Conservation (phyloP, 2,888 invertebrate species). For the Biston betularia region DNA sequence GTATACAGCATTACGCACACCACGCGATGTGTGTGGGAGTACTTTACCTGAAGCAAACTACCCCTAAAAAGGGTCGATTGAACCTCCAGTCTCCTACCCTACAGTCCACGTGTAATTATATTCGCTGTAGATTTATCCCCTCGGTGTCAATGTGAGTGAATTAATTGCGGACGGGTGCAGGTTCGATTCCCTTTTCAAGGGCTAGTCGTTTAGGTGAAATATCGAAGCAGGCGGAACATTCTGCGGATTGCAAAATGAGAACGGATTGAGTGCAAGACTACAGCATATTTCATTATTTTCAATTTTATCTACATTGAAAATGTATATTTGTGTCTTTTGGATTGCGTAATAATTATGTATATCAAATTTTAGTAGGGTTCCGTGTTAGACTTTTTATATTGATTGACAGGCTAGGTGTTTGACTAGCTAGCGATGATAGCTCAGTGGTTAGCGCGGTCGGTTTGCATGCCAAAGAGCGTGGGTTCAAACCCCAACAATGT, state of each 20-base stretch:
- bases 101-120: conserved; percentile 64
- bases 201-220: conserved; percentile 40
- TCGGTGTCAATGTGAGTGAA: conserved; percentile 77
- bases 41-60: conserved; percentile 1
- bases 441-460: no score
- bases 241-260: not conserved
- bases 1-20: no score
- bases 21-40: no score
- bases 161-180: conserved; percentile 74
- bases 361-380: no score
- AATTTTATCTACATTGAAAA: not conserved
- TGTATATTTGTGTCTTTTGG: no score
- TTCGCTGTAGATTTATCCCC: conserved; percentile 76
- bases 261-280: not conserved
- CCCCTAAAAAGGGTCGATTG: conserved; percentile 3
- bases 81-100: not conserved
- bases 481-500: no score
- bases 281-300: no score
- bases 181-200: conserved; percentile 53
- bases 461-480: no score
- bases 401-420: no score
- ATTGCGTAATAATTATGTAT: no score
- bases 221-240: conserved; percentile 18
- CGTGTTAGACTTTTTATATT: no score
- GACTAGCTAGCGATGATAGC: no score